phyloP scores from a whole-genome alignment of 2,113 vertebrate genomes.

The rabbit (Oryctolagus cuniculus) region mOryCun1.1 NC_091432.1:124616501-124617000 shows the following conservation, averaged over 20 bases:
- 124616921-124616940: too few species aligned
- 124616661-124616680: neutral
- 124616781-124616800: neutral
- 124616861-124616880: neutral
- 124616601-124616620: neutral
- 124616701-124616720: neutral
- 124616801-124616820: neutral
- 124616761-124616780: neutral
- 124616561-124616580: neutral
- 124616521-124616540: neutral
- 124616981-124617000: too few species aligned
- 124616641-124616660: neutral
- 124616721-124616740: slow-evolving; percentile 2
- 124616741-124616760: neutral
- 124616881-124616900: too few species aligned
- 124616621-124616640: neutral
- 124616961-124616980: too few species aligned
- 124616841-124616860: neutral
- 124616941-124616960: too few species aligned
- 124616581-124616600: neutral
- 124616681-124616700: neutral
- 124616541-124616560: neutral
- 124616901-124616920: too few species aligned
- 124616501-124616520: neutral
- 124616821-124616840: slow-evolving; percentile 17